Conservation (phyloP, 2,797 vertebrate species). For the Danio aesculapii region DNA sequence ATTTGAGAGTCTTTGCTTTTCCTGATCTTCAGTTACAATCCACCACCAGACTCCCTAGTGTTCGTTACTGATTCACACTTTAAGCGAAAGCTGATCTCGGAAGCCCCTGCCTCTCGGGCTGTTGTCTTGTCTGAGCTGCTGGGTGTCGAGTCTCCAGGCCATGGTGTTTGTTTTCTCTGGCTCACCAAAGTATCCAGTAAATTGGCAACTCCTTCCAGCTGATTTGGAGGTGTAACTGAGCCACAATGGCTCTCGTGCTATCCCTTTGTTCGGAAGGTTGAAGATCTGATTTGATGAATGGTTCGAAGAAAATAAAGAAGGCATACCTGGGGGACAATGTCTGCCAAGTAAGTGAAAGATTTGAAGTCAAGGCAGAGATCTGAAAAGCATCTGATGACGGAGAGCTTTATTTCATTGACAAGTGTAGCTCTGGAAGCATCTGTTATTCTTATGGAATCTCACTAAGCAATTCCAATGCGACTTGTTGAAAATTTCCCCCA, state of each 20-base stretch:
- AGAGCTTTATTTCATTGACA: slow-evolving; percentile 39
- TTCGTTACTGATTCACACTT: slow-evolving; percentile 20
- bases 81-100: slow-evolving; percentile 16
- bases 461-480: not conserved
- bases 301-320: slow-evolving; percentile 67
- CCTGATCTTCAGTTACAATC: slow-evolving; percentile 21
- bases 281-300: slow-evolving; percentile 76
- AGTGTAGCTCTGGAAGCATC: slow-evolving; percentile 9
- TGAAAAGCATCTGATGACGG: slow-evolving; percentile 42
- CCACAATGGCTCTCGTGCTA: slow-evolving; percentile 68
- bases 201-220: slow-evolving; percentile 64
- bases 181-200: slow-evolving; percentile 60
- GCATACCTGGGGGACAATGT: slow-evolving; percentile 68
- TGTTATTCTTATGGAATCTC: slow-evolving; percentile 29
- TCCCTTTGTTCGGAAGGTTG: slow-evolving; percentile 62
- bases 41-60: slow-evolving; percentile 20
- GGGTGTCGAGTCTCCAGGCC: slow-evolving; percentile 66
- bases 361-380: slow-evolving; percentile 18
- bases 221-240: slow-evolving; percentile 69
- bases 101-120: slow-evolving; percentile 40
- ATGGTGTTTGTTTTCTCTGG: slow-evolving; percentile 66
- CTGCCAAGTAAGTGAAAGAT: slow-evolving; percentile 55
- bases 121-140: slow-evolving; percentile 62
- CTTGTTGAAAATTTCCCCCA: not conserved
- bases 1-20: slow-evolving; percentile 11